Conservation (phyloP, 2,797 vertebrate species). For the Acrossocheilus fasciatus region DNA sequence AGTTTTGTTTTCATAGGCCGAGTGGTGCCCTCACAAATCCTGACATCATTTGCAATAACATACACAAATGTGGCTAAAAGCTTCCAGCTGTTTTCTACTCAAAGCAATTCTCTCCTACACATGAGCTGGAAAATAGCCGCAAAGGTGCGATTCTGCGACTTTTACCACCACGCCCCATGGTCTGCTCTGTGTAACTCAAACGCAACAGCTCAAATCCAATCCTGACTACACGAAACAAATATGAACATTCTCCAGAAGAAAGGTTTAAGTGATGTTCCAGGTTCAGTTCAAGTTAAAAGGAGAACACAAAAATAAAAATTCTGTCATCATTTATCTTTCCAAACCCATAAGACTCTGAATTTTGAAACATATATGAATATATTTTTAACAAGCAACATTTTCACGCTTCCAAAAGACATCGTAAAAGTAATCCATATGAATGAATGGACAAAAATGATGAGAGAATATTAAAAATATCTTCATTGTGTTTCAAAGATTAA, state of each 20-base stretch:
- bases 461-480: too few species aligned
- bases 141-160: neutral
- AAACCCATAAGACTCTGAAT: neutral
- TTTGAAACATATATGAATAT: neutral
- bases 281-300: neutral
- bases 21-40: conserved; percentile 29
- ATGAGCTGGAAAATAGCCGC: neutral
- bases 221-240: neutral
- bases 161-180: neutral
- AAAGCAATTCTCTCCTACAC: conserved; percentile 1
- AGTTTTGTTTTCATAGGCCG: conserved; percentile 37
- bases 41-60: conserved; percentile 48
- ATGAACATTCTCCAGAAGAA: neutral
- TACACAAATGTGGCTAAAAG: conserved; percentile 44
- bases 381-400: neutral
- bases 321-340: neutral
- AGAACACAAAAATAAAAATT: neutral
- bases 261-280: neutral
- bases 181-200: neutral
- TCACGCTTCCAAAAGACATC: neutral
- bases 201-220: neutral
- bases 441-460: too few species aligned
- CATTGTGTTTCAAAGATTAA: too few species aligned
- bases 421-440: neutral
- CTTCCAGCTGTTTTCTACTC: conserved; percentile 49